A percentile compares a stretch with the other conserved stretches of the same genome.
phyloP scores from a whole-genome alignment of 2,888 invertebrate genomes.

The Aethes cnicana region DNA sequence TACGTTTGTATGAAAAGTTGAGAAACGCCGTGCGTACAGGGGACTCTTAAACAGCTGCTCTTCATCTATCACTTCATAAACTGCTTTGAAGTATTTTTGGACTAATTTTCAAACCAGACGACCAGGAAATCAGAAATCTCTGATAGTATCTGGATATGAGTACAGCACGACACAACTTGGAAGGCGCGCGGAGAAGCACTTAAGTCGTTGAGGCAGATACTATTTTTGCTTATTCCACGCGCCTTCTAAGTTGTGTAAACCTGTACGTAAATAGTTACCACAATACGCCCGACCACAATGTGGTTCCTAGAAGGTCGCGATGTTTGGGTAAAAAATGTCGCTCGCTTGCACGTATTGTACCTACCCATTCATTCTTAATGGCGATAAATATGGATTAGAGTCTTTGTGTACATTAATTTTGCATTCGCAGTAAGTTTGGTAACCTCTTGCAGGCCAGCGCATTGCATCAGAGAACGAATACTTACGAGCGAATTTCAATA shows the following conservation, averaged over 20 bases:
- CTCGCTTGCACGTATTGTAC: conserved; percentile 6
- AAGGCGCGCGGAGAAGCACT: too few species aligned
- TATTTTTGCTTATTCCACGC: too few species aligned
- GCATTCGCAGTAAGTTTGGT: neutral
- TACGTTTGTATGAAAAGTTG: too few species aligned
- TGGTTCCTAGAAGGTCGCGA: conserved; percentile 38
- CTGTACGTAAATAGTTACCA: conserved; percentile 16
- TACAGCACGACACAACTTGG: neutral
- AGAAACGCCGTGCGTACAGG: too few species aligned
- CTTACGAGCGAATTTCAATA: too few species aligned
- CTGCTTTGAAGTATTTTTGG: too few species aligned
- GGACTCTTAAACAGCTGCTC: too few species aligned
- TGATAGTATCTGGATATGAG: conserved; percentile 18
- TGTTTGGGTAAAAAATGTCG: conserved; percentile 41
- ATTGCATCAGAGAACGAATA: too few species aligned
- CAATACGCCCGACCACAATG: conserved; percentile 35
- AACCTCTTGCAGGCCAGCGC: too few species aligned
- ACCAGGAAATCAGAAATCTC: conserved; percentile 5
- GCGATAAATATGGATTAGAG: conserved; percentile 15
- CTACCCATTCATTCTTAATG: conserved; percentile 8
- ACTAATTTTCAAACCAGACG: neutral
- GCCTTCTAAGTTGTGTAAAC: too few species aligned
- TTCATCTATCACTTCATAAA: too few species aligned
- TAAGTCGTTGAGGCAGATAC: too few species aligned
- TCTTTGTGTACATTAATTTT: neutral